Conservation (phyloP, 2,888 invertebrate genomes). For the Cremastinae sp. region DNA sequence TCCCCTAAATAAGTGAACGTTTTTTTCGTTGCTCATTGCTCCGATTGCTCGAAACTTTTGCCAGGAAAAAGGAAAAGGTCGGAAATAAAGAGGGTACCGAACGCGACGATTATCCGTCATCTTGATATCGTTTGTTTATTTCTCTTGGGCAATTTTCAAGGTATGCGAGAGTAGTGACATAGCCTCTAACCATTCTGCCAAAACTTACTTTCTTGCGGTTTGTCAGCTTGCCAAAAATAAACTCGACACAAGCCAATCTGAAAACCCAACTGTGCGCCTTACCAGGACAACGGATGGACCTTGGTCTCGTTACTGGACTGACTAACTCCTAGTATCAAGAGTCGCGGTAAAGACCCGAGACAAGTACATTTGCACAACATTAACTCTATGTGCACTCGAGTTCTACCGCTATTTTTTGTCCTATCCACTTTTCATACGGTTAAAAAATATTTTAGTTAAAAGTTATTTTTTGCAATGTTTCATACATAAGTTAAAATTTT, state of each 20-base stretch:
- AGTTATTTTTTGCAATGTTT: too few species aligned
- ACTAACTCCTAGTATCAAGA: slow-evolving; percentile 8
- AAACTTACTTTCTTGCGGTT: slow-evolving; percentile 57
- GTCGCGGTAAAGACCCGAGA: too few species aligned
- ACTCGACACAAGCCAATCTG: slow-evolving; percentile 44
- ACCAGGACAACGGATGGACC: slow-evolving; percentile 21
- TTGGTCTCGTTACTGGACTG: slow-evolving; percentile 23
- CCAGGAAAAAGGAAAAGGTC: not conserved
- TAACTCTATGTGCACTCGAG: too few species aligned
- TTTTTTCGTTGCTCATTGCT: not conserved
- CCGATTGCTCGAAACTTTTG: slow-evolving; percentile 14
- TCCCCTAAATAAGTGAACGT: not conserved
- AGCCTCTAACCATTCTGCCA: slow-evolving; percentile 32
- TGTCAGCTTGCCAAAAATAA: slow-evolving; percentile 64
- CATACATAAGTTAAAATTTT: too few species aligned
- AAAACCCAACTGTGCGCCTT: slow-evolving; percentile 32
- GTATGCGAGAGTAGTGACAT: slow-evolving; percentile 27
- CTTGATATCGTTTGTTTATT: slow-evolving; percentile 49
- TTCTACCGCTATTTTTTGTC: too few species aligned
- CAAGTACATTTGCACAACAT: slow-evolving; percentile 4
- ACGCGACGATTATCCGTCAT: slow-evolving; percentile 40
- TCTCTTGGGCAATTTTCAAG: slow-evolving; percentile 25
- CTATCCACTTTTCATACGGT: too few species aligned
- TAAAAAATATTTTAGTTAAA: too few species aligned
- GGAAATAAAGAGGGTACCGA: slow-evolving; percentile 8